Percentiles rank a stretch among this genome's conserved stretches.
These are phyloP conservation scores for Macrotrachela quadricornifera DNA, from an alignment of 1,140 invertebrate species.

Conservation along the genomic window DNA sequence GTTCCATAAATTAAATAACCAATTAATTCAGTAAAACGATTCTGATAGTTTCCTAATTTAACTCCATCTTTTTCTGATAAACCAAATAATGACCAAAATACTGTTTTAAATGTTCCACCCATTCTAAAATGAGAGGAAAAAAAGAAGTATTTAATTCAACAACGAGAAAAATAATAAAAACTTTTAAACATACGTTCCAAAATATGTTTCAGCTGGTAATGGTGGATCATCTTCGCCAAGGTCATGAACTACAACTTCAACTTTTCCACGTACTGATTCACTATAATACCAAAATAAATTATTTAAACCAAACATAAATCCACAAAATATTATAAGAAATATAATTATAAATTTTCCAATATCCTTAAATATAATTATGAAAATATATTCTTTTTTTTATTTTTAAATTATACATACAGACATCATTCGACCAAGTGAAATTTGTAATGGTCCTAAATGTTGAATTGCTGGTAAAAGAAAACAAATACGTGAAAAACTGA, in stretches of 20 bases:
- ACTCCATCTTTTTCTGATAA: constrained; percentile 30
- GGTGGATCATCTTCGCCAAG: not conserved
- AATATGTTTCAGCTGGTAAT: constrained; percentile 16
- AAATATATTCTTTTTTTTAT: not conserved
- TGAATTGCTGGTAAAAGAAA: constrained; percentile 33
- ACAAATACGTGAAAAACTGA: constrained; percentile 28
- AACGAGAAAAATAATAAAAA: not conserved
- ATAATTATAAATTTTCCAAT: constrained; percentile 36
- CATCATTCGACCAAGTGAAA: constrained; percentile 36
- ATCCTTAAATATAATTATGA: constrained; percentile 11
- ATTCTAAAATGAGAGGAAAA: constrained; percentile 25
- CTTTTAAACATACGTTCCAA: constrained; percentile 18
- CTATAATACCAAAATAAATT: constrained; percentile 6
- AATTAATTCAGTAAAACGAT: constrained; percentile 21
- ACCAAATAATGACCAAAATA: constrained; percentile 38
- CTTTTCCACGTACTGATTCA: constrained; percentile 21
- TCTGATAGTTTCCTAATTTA: not conserved
- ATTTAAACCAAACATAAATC: constrained; percentile 28
- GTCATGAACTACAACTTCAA: constrained; percentile 14
- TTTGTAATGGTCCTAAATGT: constrained; percentile 33
- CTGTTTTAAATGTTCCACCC: constrained; percentile 33
- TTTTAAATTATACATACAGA: constrained; percentile 15
- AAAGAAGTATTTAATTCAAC: not conserved
- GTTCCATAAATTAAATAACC: constrained; percentile 35
- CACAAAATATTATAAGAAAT: constrained; percentile 33